Evolutionary conservation across 2,113 vertebrate species (phyloP).

Genomic region (Spizaetus ornatus): DNA sequence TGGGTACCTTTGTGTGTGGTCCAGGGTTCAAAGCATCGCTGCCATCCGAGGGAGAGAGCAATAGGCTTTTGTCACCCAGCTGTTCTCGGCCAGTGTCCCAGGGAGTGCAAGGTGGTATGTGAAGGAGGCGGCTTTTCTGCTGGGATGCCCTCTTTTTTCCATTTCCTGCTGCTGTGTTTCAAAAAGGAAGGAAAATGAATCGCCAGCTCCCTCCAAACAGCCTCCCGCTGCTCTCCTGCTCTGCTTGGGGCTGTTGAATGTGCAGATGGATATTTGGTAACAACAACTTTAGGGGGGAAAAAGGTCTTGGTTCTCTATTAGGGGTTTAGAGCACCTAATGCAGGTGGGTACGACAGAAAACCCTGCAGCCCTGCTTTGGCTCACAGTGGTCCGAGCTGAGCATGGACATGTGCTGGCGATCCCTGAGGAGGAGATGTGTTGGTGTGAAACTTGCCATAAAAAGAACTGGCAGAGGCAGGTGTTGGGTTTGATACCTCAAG

Average conservation of each 20-base stretch:
- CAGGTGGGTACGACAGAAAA: background rate
- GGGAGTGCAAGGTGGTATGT: fast-evolving
- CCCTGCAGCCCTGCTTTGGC: background rate
- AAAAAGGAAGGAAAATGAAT: background rate
- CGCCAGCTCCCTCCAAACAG: fast-evolving
- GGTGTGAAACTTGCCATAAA: background rate
- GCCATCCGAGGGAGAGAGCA: background rate
- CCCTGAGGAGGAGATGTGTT: background rate
- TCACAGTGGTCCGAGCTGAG: fast-evolving
- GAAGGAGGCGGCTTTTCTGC: background rate
- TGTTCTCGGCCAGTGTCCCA: background rate
- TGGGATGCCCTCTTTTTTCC: background rate
- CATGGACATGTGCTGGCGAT: fast-evolving
- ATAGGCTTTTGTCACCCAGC: background rate
- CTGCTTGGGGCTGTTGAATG: background rate
- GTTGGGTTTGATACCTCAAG: background rate
- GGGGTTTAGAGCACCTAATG: background rate
- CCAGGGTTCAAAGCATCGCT: background rate
- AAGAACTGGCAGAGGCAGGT: background rate
- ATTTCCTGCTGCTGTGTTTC: background rate
- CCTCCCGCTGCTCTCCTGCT: background rate
- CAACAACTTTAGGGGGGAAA: fast-evolving
- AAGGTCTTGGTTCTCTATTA: background rate
- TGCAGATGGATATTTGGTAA: background rate
- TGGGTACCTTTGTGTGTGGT: fast-evolving